Base-by-base conservation (phyloP, 2,797 vertebrate genomes). In the Arctocebus calabarensis region DNA sequence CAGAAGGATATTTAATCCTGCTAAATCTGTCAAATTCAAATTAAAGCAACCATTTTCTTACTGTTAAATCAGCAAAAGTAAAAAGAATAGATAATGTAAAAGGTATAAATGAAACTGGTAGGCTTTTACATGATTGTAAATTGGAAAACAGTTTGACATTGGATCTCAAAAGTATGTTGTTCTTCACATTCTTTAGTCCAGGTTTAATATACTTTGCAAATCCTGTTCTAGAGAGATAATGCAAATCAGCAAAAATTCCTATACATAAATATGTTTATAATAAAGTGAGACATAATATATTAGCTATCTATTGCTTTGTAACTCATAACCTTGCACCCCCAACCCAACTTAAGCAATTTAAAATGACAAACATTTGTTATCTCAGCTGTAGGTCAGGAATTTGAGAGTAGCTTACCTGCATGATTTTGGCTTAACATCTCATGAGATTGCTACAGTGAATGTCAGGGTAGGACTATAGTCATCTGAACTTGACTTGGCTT, bases 11-110 rank as follows among this genome's bases (percentile, higher is more conserved):
- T 95, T 95, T 88, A 68, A 74, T 82, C 74, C 55, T 74, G 45
- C 17, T 81, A 75, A 7, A 61, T 86, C 74, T 89, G n/a, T 25
- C 78, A 83, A 86, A 85, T 95, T 86, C 62, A 86, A 14, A 92
- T 73, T 71, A 57, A 85, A 77, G 61, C 40, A 91, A 57, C 37
- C 14, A 43, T 77, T 45, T 86, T 95, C 71, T 90, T 78, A n/a
- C 48, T 71, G n/a, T 78, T 93, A 57, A 79, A 48, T 75, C 19
- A 84, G 73, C 66, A 85, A 94, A 93, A 77, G 32, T 81, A 66
- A 81, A 83, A 52, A 87, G 22, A 71, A 84, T 59, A 48, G 19
- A 77, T 78, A 45, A 70, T 94, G 8, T 12, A 62, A 73, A 86
- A 90, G 87, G n/a, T 77, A 34, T 73, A 71, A 83, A 59, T 78